Percentiles rank a stretch among this genome's conserved stretches.
phyloP scores from a whole-genome alignment of 2,113 vertebrate genomes.

The Salvelinus sp. region DNA sequence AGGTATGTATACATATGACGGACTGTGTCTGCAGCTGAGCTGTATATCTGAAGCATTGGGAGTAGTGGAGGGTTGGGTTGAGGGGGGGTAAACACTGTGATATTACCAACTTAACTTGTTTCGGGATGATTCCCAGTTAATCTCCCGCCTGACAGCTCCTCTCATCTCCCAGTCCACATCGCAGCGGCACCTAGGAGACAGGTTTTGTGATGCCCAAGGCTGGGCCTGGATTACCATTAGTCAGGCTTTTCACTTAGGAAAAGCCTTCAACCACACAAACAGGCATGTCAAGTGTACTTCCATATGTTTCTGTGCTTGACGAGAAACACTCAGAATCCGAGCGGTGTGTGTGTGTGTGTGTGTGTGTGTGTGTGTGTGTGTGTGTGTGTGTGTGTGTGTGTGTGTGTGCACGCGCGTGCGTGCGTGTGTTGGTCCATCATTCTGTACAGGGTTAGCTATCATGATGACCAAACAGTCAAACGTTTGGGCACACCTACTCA shows the following conservation, averaged over 20 bases:
- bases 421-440: not conserved
- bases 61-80: constrained; percentile 2
- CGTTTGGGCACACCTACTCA: too few species aligned
- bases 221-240: constrained; percentile 5
- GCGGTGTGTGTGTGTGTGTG: too few species aligned
- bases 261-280: not conserved
- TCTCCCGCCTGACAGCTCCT: constrained; percentile 57
- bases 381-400: too few species aligned
- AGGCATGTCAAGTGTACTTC: not conserved
- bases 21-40: not conserved
- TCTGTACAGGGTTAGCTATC: too few species aligned
- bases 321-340: not conserved
- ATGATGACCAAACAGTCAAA: too few species aligned
- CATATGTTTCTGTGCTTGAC: not conserved
- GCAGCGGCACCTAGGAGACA: constrained; percentile 21
- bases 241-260: constrained; percentile 20
- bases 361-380: too few species aligned
- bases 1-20: not conserved
- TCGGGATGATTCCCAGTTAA: constrained; percentile 45
- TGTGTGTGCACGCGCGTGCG: not conserved
- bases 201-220: constrained; percentile 24
- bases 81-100: constrained; percentile 11
- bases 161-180: constrained; percentile 44
- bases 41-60: not conserved
- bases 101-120: constrained; percentile 28